Percentiles rank a stretch among this genome's conserved stretches.
Evolutionary conservation across 2,888 invertebrate genomes (phyloP).

Genomic region (Philonicus albiceps): DNA sequence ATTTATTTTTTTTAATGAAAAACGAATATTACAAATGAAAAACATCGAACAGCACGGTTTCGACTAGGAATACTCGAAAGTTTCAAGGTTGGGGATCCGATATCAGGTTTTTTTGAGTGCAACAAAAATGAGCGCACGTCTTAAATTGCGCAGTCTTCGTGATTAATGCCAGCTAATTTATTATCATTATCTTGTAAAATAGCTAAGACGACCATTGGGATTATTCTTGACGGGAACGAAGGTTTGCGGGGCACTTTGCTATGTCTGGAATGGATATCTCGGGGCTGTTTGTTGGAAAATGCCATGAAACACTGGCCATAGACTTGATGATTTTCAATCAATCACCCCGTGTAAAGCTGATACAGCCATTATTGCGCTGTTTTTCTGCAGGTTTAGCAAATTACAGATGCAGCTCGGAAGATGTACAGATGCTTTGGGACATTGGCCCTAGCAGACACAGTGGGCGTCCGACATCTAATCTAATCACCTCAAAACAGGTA

Average conservation of each 20-base stretch:
- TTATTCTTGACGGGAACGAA: neutral
- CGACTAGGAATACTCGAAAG: neutral
- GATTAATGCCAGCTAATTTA: conserved; percentile 21
- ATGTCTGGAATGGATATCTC: neutral
- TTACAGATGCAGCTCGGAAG: neutral
- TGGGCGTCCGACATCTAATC: neutral
- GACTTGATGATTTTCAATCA: conserved; percentile 32
- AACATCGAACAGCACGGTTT: neutral
- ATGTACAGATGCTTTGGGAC: neutral
- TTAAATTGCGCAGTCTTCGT: neutral
- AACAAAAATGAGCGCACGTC: neutral
- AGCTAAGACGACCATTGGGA: neutral
- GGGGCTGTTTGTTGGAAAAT: neutral
- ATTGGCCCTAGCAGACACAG: neutral
- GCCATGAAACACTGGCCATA: neutral
- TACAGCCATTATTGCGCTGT: conserved; percentile 4
- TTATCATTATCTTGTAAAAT: conserved; percentile 17
- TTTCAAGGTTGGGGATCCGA: neutral
- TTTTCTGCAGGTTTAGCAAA: neutral
- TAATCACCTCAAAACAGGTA: neutral
- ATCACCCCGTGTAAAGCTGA: conserved; percentile 1
- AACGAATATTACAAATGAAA: neutral
- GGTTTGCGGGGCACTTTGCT: neutral
- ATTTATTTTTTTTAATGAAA: conserved; percentile 32
- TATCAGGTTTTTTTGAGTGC: neutral